A percentile compares a stretch with the other conserved stretches of the same genome.
Conservation (phyloP, 1,140 invertebrate species). For the Papilio helenus region DNA sequence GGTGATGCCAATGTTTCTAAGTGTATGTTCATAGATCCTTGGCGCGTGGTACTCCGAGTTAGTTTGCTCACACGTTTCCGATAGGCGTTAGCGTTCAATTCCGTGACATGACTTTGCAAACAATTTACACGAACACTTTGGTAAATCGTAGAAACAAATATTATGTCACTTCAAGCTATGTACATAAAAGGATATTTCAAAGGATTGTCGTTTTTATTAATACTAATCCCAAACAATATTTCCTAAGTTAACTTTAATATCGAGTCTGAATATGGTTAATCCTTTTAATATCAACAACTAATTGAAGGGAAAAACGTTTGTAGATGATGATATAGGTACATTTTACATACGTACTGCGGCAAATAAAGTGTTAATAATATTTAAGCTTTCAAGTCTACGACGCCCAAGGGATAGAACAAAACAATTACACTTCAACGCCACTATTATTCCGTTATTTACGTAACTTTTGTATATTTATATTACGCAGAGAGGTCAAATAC, state of each 20-base stretch:
- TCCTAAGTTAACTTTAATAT: too few relatives aligned
- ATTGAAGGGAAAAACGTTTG: background rate
- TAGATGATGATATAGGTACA: background rate
- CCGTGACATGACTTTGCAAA: conserved; percentile 8
- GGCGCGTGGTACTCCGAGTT: background rate
- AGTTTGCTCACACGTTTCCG: conserved; percentile 11
- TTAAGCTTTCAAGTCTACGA: background rate
- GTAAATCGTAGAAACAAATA: background rate
- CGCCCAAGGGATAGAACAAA: background rate
- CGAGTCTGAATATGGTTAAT: too few relatives aligned
- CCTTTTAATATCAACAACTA: too few relatives aligned
- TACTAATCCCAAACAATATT: too few relatives aligned
- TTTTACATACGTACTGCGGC: background rate
- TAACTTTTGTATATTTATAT: background rate
- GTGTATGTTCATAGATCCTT: background rate
- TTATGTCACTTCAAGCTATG: background rate
- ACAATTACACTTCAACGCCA: background rate
- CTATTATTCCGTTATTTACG: background rate
- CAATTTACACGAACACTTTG: background rate
- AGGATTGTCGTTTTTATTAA: background rate
- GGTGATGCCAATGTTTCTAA: too few relatives aligned
- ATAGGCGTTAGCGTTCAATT: conserved; percentile 3
- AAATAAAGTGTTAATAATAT: background rate
- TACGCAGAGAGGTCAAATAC: background rate
- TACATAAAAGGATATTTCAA: background rate